A percentile compares a stretch with the other conserved stretches of the same genome.
phyloP scores from a whole-genome alignment of 2,113 vertebrate species.

The Phalacrocorax aristotelis region DNA sequence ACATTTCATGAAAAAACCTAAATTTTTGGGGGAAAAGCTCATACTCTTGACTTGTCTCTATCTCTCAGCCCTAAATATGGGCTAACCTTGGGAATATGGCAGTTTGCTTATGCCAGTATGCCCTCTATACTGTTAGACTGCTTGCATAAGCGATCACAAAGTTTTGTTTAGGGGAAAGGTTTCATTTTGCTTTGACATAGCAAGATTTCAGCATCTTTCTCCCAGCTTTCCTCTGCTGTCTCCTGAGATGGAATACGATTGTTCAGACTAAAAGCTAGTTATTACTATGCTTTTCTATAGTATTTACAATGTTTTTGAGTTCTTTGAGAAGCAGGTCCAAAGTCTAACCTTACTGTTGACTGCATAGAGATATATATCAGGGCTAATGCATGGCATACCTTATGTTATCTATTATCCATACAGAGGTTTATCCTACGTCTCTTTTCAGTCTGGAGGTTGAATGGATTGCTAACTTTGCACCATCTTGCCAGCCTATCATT shows the following conservation, averaged over 20 bases:
- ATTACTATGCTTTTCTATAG: background rate
- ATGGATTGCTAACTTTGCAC: background rate
- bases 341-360: background rate
- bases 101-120: background rate
- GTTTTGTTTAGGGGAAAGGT: background rate
- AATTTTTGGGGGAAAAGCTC: rapidly evolving
- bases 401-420: background rate
- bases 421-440: background rate
- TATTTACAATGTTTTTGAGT: background rate
- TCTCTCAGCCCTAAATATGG: background rate
- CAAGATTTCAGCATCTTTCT: background rate
- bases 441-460: background rate
- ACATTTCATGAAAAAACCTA: background rate
- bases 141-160: background rate
- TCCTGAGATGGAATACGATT: background rate
- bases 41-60: background rate
- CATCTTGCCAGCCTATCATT: background rate
- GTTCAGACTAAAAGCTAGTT: background rate
- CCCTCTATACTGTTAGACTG: background rate
- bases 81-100: background rate
- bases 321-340: background rate
- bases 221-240: background rate
- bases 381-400: background rate
- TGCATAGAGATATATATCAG: background rate
- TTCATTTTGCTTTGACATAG: background rate